These are phyloP conservation scores for Promerops cafer DNA, from an alignment of 2,113 vertebrate species.

Conservation along the genomic window DNA sequence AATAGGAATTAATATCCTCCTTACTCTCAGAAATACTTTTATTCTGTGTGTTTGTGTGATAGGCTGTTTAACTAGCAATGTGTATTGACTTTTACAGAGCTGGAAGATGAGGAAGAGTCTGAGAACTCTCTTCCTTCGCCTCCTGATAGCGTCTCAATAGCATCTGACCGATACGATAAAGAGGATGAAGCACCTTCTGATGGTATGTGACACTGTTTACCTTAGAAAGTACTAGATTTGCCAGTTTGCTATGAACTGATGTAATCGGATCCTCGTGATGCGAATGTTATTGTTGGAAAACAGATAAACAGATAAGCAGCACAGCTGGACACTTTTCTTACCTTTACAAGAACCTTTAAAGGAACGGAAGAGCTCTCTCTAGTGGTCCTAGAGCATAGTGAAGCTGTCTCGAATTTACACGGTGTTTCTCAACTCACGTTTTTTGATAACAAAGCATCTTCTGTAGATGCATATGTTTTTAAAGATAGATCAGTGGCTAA, in stretches of 20 bases:
- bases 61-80: neutral
- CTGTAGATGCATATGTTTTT: constrained; percentile 14
- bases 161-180: constrained; percentile 86
- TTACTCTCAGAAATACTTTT: neutral
- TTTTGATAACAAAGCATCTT: constrained; percentile 20
- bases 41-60: neutral
- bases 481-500: constrained; percentile 27
- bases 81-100: constrained; percentile 58
- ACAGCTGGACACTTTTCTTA: constrained; percentile 27
- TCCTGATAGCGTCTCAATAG: constrained; percentile 81
- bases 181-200: constrained; percentile 84
- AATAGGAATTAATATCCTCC: neutral
- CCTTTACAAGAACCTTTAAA: constrained; percentile 59
- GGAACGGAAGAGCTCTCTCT: constrained; percentile 83
- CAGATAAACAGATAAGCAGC: constrained; percentile 15
- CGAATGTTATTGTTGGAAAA: neutral
- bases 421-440: neutral
- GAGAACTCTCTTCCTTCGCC: constrained; percentile 75
- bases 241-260: neutral
- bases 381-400: constrained; percentile 66
- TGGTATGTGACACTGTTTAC: constrained; percentile 75
- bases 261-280: neutral
- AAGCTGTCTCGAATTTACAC: neutral
- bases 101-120: constrained; percentile 76
- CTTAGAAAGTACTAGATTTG: neutral